Base-by-base conservation (phyloP, 2,888 invertebrate species). In the Harpagoxenus sublaevis region DNA sequence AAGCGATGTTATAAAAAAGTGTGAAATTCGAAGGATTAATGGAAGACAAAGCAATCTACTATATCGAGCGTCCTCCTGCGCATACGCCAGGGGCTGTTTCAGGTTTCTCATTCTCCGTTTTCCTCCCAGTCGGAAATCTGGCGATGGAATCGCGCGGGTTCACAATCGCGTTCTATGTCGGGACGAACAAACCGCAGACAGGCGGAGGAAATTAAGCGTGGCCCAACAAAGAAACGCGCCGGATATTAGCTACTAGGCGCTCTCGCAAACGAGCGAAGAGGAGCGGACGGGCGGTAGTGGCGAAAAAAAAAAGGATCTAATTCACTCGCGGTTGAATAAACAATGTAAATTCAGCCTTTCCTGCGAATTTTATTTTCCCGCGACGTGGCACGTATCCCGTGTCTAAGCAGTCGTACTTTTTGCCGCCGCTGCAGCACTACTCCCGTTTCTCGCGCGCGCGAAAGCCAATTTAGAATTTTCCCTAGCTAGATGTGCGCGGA, bases 111-210 rank as follows among this genome's bases (percentile, higher is more conserved):
- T n/a, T 48, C 48, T 48, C 12, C 42, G 42, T 53, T 77, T 53
- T 39, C 48, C 23, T 12, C 15, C n/a, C 51, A 3, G 28, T 42
- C 42, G 42, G 53, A 51, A 68, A 75, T 65, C 82, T 48, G 42
- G 3, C 62, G 75, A 62, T 62, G 42, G n/a, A 53, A 53, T 66
- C 75, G 84, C 39, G 62, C 65, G 62, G 31, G 53, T 74, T 85
- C 75, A 42, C 51, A 77, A 70, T 85, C 66, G 70, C 70, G 82
- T 77, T 87, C 75, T 62, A 78, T 71, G 84, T 70, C 55, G 75
- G 23, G 15, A 65, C 75, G 51, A 53, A 48, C 53, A 57, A 45
- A 70, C 51, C 70, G 71, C 53, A 68, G 70, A 84, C 70, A 60
- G 66, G 9, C 53, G 31, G 81, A 66, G 81, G 83, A 75, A 74